These are phyloP conservation scores for Apocrypta bakeri DNA, from an alignment of 1,140 invertebrate species.

Conservation along the genomic window DNA sequence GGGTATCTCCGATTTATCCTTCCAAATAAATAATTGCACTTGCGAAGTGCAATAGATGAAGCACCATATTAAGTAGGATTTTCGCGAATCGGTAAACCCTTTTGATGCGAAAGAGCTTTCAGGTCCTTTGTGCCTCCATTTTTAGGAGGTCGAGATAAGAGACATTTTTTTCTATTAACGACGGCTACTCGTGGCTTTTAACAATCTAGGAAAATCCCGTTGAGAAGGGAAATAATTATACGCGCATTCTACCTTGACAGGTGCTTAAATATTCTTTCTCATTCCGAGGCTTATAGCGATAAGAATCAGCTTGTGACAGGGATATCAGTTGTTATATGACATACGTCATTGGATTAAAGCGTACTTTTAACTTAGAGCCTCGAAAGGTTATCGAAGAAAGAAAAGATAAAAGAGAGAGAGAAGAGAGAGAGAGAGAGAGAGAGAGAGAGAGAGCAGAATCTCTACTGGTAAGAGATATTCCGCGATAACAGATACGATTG, in stretches of 20 bases:
- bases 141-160: no score
- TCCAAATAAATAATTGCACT: neutral
- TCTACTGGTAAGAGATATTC: no score
- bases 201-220: neutral
- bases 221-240: neutral
- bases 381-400: no score
- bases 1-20: neutral
- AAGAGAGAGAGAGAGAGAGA: no score
- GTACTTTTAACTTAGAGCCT: no score
- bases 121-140: no score
- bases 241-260: neutral
- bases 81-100: neutral
- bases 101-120: neutral
- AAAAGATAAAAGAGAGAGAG: no score
- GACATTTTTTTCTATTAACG: neutral
- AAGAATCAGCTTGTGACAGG: no score
- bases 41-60: neutral
- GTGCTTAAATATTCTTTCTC: neutral
- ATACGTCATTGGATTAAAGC: no score
- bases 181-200: neutral
- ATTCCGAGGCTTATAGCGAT: neutral
- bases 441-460: no score
- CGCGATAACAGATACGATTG: no score
- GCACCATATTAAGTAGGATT: neutral
- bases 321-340: no score